A percentile compares a stretch with the other conserved stretches of the same genome.
Conservation (phyloP, 1,140 invertebrate genomes). For the Procambarus virginalis region DNA sequence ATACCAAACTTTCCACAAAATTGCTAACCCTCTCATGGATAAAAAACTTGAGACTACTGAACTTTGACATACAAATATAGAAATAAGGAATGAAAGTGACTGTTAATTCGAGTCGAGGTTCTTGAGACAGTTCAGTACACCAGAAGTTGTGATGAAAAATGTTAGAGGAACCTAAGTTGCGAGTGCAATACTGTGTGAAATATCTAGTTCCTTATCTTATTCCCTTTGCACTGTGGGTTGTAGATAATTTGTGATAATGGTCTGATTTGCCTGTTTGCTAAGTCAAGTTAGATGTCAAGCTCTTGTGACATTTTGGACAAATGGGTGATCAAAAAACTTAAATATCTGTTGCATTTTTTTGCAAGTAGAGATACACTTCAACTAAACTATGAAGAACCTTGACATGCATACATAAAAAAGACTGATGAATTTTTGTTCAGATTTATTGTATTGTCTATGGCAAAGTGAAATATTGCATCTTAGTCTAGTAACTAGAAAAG, state of each 20-base stretch:
- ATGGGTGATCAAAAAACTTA: background rate
- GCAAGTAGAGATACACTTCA: background rate
- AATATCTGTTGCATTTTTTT: background rate
- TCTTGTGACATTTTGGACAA: background rate
- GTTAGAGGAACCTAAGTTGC: background rate
- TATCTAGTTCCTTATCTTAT: background rate
- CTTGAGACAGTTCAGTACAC: background rate
- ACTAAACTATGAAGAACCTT: background rate
- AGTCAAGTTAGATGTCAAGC: background rate
- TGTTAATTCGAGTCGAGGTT: background rate
- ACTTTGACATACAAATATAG: slow-evolving; percentile 73
- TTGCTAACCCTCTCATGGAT: slow-evolving; percentile 78
- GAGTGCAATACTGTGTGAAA: background rate
- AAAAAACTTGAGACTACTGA: slow-evolving; percentile 92
- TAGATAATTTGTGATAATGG: background rate
- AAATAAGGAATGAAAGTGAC: background rate
- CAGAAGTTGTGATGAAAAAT: background rate
- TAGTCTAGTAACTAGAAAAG: background rate
- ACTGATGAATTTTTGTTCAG: background rate
- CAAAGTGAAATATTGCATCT: background rate
- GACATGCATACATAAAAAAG: background rate
- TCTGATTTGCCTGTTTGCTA: background rate
- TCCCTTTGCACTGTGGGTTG: background rate
- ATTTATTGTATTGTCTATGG: background rate
- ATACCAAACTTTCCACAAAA: slow-evolving; percentile 75